phyloP scores from a whole-genome alignment of 2,113 vertebrate species.

The Podiceps cristatus region DNA sequence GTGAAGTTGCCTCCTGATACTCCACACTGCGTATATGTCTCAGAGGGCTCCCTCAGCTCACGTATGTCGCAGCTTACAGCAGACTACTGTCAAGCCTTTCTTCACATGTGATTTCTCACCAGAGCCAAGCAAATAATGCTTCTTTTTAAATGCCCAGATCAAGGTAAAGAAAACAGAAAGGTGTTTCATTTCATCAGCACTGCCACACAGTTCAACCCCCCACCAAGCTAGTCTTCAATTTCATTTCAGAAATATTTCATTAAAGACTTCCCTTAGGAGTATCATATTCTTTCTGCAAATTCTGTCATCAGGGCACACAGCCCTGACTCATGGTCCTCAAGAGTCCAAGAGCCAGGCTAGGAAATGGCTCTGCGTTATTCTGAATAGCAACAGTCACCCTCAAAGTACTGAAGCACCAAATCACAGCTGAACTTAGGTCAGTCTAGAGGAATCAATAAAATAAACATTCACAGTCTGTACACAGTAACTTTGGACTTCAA shows the following conservation, averaged over 20 bases:
- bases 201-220: background rate
- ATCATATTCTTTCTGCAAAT: background rate
- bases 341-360: background rate
- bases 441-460: background rate
- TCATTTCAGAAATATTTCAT: background rate
- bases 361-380: background rate
- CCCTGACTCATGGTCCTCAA: rapidly evolving
- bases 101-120: background rate
- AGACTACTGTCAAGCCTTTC: background rate
- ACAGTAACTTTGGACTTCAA: background rate
- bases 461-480: background rate
- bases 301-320: background rate
- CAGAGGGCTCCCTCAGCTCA: background rate
- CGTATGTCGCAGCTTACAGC: rapidly evolving
- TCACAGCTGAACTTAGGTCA: background rate
- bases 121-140: background rate
- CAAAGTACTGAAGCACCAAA: background rate
- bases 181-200: background rate
- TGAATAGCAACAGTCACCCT: background rate
- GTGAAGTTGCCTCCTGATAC: background rate
- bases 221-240: background rate
- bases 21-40: background rate
- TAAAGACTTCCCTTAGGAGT: background rate
- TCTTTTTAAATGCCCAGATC: background rate
- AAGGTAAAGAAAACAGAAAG: background rate